Evolutionary conservation across 1,140 invertebrate genomes (phyloP).

Genomic region (Drosophila melanica): DNA sequence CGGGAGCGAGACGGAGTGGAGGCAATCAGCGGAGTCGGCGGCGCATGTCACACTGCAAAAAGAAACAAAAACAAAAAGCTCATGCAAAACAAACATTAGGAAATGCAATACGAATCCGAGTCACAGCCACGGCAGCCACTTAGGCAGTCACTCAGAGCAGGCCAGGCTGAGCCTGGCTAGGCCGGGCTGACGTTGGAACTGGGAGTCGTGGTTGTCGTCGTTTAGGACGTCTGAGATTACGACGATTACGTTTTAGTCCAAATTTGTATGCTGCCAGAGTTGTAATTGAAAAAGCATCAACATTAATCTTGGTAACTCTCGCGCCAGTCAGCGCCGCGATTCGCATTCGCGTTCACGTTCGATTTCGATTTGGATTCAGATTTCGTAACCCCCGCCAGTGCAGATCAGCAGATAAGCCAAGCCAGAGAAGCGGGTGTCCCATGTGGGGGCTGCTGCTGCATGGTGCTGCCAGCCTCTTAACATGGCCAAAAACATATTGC

Average conservation of each 20-base stretch:
- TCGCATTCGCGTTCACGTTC: slow-evolving; percentile 31
- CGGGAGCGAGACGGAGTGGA: slow-evolving; percentile 34
- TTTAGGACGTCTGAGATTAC: slow-evolving; percentile 83
- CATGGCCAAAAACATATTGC: slow-evolving; percentile 66
- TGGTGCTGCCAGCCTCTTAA: slow-evolving; percentile 32
- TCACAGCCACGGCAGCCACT: slow-evolving; percentile 68
- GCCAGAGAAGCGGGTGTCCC: slow-evolving; percentile 63
- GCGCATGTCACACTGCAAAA: slow-evolving; percentile 67
- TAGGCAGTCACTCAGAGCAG: slow-evolving; percentile 73
- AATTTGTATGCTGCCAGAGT: slow-evolving; percentile 82
- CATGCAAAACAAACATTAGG: slow-evolving; percentile 83
- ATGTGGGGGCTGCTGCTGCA: slow-evolving; percentile 62
- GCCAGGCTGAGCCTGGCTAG: slow-evolving; percentile 18
- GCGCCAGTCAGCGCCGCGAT: slow-evolving; percentile 30
- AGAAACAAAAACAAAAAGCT: slow-evolving; percentile 46
- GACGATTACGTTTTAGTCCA: slow-evolving; percentile 83
- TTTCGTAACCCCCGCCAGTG: slow-evolving; percentile 53
- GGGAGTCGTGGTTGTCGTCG: slow-evolving; percentile 57
- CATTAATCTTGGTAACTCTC: slow-evolving; percentile 82
- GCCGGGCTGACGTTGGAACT: slow-evolving; percentile 18
- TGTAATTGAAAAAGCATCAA: slow-evolving; percentile 84
- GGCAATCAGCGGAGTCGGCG: slow-evolving; percentile 68
- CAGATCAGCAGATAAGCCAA: slow-evolving; percentile 39
- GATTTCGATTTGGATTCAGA: slow-evolving; percentile 51
- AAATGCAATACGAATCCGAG: slow-evolving; percentile 74